These are phyloP conservation scores for Julus scanicus DNA, from an alignment of 2,888 invertebrate species.

Conservation along the genomic window DNA sequence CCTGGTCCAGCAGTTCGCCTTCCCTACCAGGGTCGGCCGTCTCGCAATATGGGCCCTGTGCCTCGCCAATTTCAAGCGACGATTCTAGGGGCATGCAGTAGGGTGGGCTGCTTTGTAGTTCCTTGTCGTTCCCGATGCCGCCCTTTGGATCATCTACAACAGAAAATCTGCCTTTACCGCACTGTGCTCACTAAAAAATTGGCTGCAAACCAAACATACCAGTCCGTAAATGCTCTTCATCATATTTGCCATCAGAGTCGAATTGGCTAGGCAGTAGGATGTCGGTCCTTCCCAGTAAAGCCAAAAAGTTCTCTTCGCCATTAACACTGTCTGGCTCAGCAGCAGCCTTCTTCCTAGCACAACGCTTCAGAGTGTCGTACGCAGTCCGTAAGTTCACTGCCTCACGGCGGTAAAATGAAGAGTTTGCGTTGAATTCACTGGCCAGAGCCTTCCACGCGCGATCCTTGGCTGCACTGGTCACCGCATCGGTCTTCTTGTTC, in stretches of 20 bases:
- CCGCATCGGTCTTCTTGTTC: constrained; percentile 36
- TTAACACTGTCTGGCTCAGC: neutral
- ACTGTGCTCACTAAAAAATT: too few species aligned
- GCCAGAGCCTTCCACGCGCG: constrained; percentile 6
- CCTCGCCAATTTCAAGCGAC: neutral
- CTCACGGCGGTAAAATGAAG: neutral
- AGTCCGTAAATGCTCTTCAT: neutral
- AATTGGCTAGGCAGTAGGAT: neutral
- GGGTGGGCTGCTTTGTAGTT: neutral
- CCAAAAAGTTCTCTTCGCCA: neutral
- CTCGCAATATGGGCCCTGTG: neutral
- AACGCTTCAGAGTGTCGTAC: constrained; percentile 31
- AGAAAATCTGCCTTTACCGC: too few species aligned
- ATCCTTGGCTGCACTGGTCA: neutral
- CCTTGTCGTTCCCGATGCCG: neutral
- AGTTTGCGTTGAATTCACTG: constrained; percentile 41
- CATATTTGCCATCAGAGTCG: neutral
- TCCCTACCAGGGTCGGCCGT: neutral
- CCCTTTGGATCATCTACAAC: neutral
- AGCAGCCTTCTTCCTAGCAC: constrained; percentile 3
- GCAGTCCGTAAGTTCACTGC: neutral
- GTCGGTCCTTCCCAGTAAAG: neutral
- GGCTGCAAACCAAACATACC: too few species aligned
- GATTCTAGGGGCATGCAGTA: constrained; percentile 23
- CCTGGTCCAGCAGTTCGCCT: neutral